phyloP scores from a whole-genome alignment of 2,113 vertebrate genomes.

The Meles meles region DNA sequence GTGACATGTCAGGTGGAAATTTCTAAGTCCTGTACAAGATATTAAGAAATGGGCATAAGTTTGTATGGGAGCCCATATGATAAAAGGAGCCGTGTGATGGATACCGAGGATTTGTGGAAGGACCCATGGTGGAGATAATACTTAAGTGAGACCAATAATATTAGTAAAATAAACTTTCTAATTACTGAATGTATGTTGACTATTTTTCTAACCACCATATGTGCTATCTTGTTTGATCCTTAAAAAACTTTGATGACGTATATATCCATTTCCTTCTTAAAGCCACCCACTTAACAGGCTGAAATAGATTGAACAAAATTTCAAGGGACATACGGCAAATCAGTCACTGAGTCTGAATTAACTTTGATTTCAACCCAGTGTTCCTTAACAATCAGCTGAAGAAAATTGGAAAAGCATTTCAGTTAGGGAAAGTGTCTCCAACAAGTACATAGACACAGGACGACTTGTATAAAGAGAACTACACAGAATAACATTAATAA shows the following conservation, averaged over 20 bases:
- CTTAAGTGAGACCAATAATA: not conserved
- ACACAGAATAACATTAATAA: not conserved
- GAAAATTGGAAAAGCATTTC: not conserved
- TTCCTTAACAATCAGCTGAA: not conserved
- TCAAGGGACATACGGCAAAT: not conserved
- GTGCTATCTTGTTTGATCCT: not conserved
- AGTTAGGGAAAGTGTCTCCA: not conserved
- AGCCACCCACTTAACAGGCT: not conserved
- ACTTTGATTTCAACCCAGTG: not conserved
- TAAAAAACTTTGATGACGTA: not conserved
- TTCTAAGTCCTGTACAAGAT: not conserved
- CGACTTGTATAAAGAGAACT: not conserved
- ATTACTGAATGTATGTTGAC: not conserved
- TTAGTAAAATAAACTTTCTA: not conserved
- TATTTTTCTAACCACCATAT: not conserved
- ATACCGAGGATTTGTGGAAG: not conserved
- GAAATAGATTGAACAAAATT: not conserved
- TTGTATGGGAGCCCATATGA: accelerated
- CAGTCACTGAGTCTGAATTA: not conserved
- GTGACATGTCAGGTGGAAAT: not conserved
- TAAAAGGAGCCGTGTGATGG: not conserved
- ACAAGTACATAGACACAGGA: not conserved
- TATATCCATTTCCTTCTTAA: not conserved
- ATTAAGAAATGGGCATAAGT: not conserved
- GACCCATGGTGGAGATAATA: not conserved